These are phyloP conservation scores for Bimastos eiseni DNA, from an alignment of 2,888 invertebrate species.

Conservation along the genomic window DNA sequence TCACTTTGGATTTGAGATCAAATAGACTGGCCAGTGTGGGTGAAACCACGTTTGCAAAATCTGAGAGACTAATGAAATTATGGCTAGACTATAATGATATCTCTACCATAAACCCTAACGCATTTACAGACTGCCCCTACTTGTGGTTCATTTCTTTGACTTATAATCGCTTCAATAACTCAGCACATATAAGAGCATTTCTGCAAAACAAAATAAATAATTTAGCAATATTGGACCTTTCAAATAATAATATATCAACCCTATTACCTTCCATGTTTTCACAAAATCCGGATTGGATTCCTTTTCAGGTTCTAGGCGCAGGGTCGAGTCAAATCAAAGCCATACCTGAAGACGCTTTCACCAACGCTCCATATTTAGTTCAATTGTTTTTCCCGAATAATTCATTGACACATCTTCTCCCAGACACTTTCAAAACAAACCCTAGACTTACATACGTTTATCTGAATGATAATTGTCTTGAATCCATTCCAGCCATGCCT, in stretches of 20 bases:
- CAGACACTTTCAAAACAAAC: not conserved
- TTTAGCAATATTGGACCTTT: not conserved
- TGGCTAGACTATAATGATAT: not conserved
- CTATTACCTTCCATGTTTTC: not conserved
- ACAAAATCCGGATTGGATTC: too few relatives aligned
- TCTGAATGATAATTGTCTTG: not conserved
- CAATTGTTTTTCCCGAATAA: not conserved
- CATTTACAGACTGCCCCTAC: not conserved
- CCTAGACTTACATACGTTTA: not conserved
- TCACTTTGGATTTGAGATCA: not conserved
- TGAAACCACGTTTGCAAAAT: not conserved
- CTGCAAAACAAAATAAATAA: not conserved
- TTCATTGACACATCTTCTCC: not conserved
- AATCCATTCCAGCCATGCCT: not conserved
- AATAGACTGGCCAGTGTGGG: not conserved
- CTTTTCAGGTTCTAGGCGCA: not conserved
- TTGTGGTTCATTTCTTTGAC: not conserved
- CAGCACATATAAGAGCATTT: not conserved
- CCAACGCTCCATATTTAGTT: not conserved
- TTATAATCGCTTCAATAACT: not conserved
- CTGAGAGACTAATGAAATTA: not conserved
- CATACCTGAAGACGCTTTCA: not conserved
- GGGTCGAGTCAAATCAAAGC: not conserved
- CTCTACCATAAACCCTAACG: not conserved
- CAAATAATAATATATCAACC: not conserved